Percentiles rank a stretch among this genome's conserved stretches.
These are phyloP conservation scores for Idaea aversata DNA, from an alignment of 2,888 invertebrate species.

Conservation along the genomic window DNA sequence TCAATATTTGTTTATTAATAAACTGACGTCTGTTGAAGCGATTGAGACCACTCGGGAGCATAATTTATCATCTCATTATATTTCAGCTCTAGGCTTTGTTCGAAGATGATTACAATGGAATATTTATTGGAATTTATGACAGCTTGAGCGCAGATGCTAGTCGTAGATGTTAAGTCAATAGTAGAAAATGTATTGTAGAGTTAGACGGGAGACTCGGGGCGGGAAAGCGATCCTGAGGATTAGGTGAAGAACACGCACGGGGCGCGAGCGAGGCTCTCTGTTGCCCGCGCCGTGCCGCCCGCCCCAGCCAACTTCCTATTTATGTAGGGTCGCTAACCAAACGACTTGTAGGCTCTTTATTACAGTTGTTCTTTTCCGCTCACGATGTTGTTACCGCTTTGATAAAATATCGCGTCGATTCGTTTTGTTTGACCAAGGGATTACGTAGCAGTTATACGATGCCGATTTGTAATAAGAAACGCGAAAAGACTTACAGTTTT, in stretches of 20 bases:
- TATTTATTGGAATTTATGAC: background rate
- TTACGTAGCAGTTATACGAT: slow-evolving; percentile 33
- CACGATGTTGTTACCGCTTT: slow-evolving; percentile 65
- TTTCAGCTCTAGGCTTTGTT: background rate
- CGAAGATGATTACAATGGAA: background rate
- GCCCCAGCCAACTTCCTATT: slow-evolving; percentile 59
- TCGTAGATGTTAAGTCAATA: slow-evolving; percentile 55
- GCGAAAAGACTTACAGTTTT: slow-evolving; percentile 22
- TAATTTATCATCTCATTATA: background rate
- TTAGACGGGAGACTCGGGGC: slow-evolving; percentile 38
- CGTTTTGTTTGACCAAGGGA: slow-evolving; percentile 51
- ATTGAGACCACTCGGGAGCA: background rate
- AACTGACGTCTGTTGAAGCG: background rate
- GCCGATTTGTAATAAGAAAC: slow-evolving; percentile 23
- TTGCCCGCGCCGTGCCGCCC: slow-evolving; percentile 19
- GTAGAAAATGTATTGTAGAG: slow-evolving; percentile 39
- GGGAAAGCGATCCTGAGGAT: slow-evolving; percentile 68
- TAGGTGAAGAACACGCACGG: slow-evolving; percentile 71
- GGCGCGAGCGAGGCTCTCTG: background rate
- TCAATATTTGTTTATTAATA: background rate
- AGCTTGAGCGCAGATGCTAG: slow-evolving; percentile 1
- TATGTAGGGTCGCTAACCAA: slow-evolving; percentile 72
- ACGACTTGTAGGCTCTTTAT: slow-evolving; percentile 79
- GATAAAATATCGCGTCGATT: slow-evolving; percentile 68
- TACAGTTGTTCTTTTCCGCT: slow-evolving; percentile 77